These are phyloP conservation scores for Archaeoteleia sp. DNA, from an alignment of 2,888 invertebrate species.

Conservation along the genomic window DNA sequence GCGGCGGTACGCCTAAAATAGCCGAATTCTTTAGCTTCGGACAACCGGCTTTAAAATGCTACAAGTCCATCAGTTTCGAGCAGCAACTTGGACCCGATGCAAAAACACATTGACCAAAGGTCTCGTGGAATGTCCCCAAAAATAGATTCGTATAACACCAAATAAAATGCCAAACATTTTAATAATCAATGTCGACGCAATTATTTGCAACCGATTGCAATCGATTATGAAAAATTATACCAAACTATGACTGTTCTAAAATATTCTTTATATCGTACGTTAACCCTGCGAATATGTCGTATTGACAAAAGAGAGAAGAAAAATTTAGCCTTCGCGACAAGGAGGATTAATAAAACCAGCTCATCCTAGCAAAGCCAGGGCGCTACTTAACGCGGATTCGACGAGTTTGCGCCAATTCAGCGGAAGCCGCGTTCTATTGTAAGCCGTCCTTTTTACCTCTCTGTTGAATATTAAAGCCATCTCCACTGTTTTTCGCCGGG, in stretches of 20 bases:
- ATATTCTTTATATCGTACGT: slow-evolving; percentile 5
- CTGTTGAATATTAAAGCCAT: slow-evolving; percentile 55
- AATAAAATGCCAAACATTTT: slow-evolving; percentile 14
- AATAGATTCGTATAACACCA: slow-evolving; percentile 7
- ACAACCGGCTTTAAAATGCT: slow-evolving; percentile 29
- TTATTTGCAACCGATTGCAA: too few species aligned
- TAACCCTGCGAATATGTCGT: slow-evolving; percentile 20
- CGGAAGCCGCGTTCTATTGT: slow-evolving; percentile 64
- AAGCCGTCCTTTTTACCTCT: slow-evolving; percentile 55
- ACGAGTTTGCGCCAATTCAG: slow-evolving; percentile 70
- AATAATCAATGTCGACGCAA: not conserved
- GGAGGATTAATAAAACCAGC: slow-evolving; percentile 73
- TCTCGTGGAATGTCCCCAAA: slow-evolving; percentile 11
- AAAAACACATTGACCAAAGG: slow-evolving; percentile 12
- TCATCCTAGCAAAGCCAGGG: slow-evolving; percentile 63
- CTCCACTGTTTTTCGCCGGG: slow-evolving; percentile 30
- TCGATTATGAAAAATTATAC: too few species aligned
- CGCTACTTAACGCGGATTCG: slow-evolving; percentile 64
- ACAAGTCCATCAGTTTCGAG: slow-evolving; percentile 22
- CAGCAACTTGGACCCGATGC: not conserved
- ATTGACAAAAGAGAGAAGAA: slow-evolving; percentile 23
- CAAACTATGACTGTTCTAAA: too few species aligned
- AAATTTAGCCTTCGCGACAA: slow-evolving; percentile 33
- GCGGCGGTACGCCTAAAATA: slow-evolving; percentile 46
- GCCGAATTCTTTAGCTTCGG: slow-evolving; percentile 27